Conservation (phyloP, 1,140 invertebrate genomes). For the Sarcophaga bullata region DNA sequence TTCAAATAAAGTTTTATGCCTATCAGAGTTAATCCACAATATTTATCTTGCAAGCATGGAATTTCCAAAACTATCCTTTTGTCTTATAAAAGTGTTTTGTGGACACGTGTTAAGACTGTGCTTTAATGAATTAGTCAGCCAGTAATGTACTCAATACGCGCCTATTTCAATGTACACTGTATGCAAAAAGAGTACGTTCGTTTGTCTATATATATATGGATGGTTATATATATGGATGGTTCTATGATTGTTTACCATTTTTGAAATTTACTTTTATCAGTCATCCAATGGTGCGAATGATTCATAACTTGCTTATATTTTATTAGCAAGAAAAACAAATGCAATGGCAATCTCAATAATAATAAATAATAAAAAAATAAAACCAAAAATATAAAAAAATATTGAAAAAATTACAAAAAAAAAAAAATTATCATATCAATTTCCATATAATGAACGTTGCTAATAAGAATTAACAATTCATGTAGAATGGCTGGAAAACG, state of each 20-base stretch:
- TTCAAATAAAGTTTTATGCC: no score
- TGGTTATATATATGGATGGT: not conserved
- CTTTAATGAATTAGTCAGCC: no score
- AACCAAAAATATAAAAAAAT: no score
- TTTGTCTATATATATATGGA: not conserved
- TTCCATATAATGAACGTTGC: not conserved
- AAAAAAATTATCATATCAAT: conserved; percentile 24
- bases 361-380: no score
- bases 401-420: not conserved
- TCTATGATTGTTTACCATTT: not conserved
- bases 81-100: no score
- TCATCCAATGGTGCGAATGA: not conserved
- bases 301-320: not conserved
- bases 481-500: not conserved
- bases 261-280: not conserved
- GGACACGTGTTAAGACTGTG: no score
- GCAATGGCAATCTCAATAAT: no score
- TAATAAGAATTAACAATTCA: not conserved
- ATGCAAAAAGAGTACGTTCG: not conserved
- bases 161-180: not conserved
- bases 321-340: conserved; percentile 1
- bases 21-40: no score
- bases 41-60: no score
- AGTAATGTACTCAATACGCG: no score
- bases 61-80: no score